phyloP scores from a whole-genome alignment of 2,113 vertebrate species.

The Emydura subglobosa region DNA sequence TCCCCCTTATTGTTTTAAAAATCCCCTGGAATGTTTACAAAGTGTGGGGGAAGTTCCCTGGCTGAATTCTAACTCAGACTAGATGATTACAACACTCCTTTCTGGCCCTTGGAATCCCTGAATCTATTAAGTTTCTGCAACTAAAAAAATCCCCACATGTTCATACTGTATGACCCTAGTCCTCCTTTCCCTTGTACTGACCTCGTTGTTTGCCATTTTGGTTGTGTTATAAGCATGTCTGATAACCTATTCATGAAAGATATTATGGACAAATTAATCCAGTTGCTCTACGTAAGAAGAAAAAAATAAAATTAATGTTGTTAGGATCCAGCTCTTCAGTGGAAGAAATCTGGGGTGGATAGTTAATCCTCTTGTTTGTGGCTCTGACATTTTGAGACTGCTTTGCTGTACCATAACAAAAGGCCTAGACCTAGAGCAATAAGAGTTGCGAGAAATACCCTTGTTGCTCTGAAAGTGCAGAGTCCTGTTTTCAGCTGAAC shows the following conservation, averaged over 20 bases:
- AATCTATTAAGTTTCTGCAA: not conserved
- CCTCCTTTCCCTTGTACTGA: not conserved
- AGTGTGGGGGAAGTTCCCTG: not conserved
- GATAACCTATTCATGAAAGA: not conserved
- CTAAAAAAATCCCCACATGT: fast-evolving
- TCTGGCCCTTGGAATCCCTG: no score
- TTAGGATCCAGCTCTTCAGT: fast-evolving
- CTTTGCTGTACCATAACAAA: not conserved
- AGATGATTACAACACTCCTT: no score
- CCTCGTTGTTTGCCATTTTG: not conserved
- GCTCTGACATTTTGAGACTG: not conserved
- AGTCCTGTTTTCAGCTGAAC: not conserved
- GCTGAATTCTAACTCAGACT: not conserved
- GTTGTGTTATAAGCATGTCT: not conserved
- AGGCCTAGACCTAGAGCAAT: not conserved
- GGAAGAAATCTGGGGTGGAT: not conserved
- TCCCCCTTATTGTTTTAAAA: not conserved
- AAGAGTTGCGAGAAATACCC: not conserved
- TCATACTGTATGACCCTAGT: not conserved
- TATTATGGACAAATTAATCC: not conserved
- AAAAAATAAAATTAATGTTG: not conserved
- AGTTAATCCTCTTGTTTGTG: not conserved
- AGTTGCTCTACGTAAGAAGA: fast-evolving
- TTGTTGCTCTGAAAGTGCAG: not conserved
- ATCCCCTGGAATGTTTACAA: not conserved